These are phyloP conservation scores for Anoncus sp. DNA, from an alignment of 2,888 invertebrate genomes.

Conservation along the genomic window DNA sequence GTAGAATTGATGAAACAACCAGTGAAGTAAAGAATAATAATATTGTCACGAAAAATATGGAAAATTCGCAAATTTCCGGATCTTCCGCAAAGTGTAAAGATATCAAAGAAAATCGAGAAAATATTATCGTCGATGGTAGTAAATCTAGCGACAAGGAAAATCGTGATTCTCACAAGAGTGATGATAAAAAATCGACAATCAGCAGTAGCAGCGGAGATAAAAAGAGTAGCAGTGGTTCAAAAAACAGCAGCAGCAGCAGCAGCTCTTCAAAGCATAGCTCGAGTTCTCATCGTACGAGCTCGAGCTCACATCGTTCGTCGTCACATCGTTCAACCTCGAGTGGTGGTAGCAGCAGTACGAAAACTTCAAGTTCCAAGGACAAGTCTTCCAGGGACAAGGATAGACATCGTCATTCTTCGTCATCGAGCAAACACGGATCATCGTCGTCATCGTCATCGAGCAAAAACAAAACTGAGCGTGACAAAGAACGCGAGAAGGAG, in stretches of 20 bases:
- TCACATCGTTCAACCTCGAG: conserved; percentile 75
- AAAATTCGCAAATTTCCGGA: conserved; percentile 62
- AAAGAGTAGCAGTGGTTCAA: conserved; percentile 73
- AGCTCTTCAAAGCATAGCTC: conserved; percentile 75
- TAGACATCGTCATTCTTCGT: conserved; percentile 74
- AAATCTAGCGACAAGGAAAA: conserved; percentile 85
- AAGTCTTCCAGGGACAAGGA: conserved; percentile 79
- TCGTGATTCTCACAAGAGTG: conserved; percentile 83
- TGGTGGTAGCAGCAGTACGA: conserved; percentile 66
- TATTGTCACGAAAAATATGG: conserved; percentile 67
- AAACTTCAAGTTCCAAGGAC: conserved; percentile 74
- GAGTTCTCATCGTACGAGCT: conserved; percentile 67
- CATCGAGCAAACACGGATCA: conserved; percentile 70
- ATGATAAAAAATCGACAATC: conserved; percentile 79
- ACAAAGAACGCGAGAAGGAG: conserved; percentile 83
- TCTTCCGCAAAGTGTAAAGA: conserved; percentile 69
- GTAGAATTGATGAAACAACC: conserved; percentile 60
- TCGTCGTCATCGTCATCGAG: conserved; percentile 68
- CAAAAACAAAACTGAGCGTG: conserved; percentile 77
- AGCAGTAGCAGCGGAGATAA: conserved; percentile 76
- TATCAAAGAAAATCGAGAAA: conserved; percentile 60
- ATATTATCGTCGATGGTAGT: conserved; percentile 79
- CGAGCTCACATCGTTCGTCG: conserved; percentile 65
- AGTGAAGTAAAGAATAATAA: conserved; percentile 70
- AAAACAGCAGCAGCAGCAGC: conserved; percentile 69